Conservation (phyloP, 2,797 vertebrate genomes). For the Hippoglossus hippoglossus region DNA sequence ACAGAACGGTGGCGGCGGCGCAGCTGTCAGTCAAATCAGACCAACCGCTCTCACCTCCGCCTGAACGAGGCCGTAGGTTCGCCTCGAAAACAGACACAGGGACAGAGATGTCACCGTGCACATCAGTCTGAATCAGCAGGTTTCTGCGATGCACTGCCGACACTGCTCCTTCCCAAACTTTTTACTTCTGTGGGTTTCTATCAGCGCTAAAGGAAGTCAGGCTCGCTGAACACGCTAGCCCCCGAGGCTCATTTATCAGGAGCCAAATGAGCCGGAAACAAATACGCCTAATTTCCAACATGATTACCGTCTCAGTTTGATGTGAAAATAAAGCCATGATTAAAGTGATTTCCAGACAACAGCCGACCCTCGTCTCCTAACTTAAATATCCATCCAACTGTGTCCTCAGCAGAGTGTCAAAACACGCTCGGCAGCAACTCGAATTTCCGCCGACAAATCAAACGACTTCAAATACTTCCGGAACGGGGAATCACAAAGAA, state of each 20-base stretch:
- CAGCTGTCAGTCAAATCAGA: slow-evolving; percentile 71
- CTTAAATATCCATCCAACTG: slow-evolving; percentile 45
- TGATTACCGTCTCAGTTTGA: slow-evolving; percentile 58
- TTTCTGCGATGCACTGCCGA: not conserved
- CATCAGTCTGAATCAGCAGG: slow-evolving; percentile 5
- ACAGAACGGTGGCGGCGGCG: slow-evolving; percentile 38
- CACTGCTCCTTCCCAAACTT: not conserved
- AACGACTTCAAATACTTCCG: not conserved
- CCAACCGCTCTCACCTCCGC: slow-evolving; percentile 51
- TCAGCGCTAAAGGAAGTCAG: slow-evolving; percentile 46
- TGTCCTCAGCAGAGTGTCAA: slow-evolving; percentile 44
- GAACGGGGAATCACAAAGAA: slow-evolving; percentile 6
- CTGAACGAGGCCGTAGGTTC: slow-evolving; percentile 15
- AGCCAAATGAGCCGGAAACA: slow-evolving; percentile 65
- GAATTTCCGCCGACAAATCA: slow-evolving; percentile 41
- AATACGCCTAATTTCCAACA: slow-evolving; percentile 59
- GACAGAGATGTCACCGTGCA: no score
- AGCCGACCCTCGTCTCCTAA: slow-evolving; percentile 56
- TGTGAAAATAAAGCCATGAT: slow-evolving; percentile 72
- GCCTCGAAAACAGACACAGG: slow-evolving; percentile 24
- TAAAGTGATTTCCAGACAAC: slow-evolving; percentile 70
- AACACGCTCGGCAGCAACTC: slow-evolving; percentile 37
- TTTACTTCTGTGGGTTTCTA: slow-evolving; percentile 13
- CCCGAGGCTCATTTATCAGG: slow-evolving; percentile 51
- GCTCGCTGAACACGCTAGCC: slow-evolving; percentile 44